Percentiles rank a stretch among this genome's conserved stretches.
Evolutionary conservation across 2,888 invertebrate genomes (phyloP).

Genomic region (Ormyrus labotus): DNA sequence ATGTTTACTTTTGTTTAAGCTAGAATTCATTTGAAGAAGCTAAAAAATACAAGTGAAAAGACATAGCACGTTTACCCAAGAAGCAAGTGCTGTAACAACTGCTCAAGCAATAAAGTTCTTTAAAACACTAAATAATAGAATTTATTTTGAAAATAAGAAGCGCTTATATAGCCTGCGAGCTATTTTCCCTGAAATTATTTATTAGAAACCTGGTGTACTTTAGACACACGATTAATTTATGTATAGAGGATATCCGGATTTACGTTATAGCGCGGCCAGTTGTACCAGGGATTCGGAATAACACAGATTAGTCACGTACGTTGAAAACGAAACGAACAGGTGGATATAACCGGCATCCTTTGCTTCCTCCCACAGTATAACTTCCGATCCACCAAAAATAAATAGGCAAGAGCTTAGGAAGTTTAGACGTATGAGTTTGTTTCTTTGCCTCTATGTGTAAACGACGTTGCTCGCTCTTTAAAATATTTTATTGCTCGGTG

Average conservation of each 20-base stretch:
- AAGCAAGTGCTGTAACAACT: too few species aligned
- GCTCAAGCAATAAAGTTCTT: too few species aligned
- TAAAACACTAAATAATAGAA: neutral
- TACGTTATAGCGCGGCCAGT: neutral
- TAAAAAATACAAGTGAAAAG: too few species aligned
- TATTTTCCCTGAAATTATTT: conserved; percentile 32
- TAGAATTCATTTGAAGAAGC: too few species aligned
- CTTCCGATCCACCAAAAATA: conserved; percentile 50
- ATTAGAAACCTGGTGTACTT: conserved; percentile 13
- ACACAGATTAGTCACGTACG: conserved; percentile 54
- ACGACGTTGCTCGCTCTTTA: neutral
- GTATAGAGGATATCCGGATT: conserved; percentile 47
- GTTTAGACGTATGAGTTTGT: conserved; percentile 35
- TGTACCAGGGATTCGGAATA: conserved; percentile 42
- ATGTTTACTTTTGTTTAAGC: too few species aligned
- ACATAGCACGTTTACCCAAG: too few species aligned
- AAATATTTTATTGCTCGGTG: neutral
- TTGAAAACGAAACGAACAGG: conserved; percentile 52
- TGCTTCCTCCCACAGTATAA: conserved; percentile 17
- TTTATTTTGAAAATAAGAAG: conserved; percentile 7
- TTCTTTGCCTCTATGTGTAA: conserved; percentile 6
- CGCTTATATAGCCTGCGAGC: neutral
- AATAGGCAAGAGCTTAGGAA: conserved; percentile 25
- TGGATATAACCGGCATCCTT: conserved; percentile 35
- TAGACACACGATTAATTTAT: conserved; percentile 34